A percentile compares a stretch with the other conserved stretches of the same genome.
Conservation (phyloP, 2,888 invertebrate genomes). For the Enchytraeus crypticus region DNA sequence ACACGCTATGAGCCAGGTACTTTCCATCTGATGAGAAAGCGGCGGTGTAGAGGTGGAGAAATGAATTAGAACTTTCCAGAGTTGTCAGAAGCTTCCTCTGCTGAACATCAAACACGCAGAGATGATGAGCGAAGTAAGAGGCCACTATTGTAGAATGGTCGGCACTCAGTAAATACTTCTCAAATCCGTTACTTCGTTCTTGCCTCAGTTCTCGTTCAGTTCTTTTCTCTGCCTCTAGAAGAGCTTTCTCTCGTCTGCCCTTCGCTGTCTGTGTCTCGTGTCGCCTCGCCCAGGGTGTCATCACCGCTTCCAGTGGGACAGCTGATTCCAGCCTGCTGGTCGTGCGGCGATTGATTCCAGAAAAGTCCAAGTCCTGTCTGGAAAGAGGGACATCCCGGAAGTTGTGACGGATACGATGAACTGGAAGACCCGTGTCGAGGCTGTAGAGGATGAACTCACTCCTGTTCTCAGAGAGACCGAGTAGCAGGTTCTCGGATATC, state of each 20-base stretch:
- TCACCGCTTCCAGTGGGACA: constrained; percentile 29
- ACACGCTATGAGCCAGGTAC: constrained; percentile 41
- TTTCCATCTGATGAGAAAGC: constrained; percentile 38
- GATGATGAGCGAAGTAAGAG: constrained; percentile 44
- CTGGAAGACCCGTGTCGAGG: constrained; percentile 35
- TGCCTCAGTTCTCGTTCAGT: constrained; percentile 33
- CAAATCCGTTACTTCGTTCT: constrained; percentile 42
- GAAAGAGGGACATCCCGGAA: constrained; percentile 19
- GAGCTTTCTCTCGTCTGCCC: constrained; percentile 30
- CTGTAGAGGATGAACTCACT: constrained; percentile 44
- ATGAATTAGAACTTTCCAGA: constrained; percentile 38
- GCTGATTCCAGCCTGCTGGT: neutral
- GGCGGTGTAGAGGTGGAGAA: constrained; percentile 41
- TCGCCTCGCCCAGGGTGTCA: constrained; percentile 44
- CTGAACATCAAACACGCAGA: constrained; percentile 43
- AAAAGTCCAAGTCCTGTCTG: neutral
- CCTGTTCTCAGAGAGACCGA: constrained; percentile 41
- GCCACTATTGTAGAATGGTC: constrained; percentile 40
- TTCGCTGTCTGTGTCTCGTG: constrained; percentile 34
- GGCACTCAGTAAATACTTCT: constrained; percentile 40
- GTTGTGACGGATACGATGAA: constrained; percentile 36
- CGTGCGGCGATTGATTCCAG: neutral
- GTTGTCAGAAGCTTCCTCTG: constrained; percentile 35
- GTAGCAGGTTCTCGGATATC: constrained; percentile 36
- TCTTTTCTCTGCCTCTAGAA: constrained; percentile 32